Conservation (phyloP, 2,888 invertebrate genomes). For the Gastracanthus pulcherrimus region DNA sequence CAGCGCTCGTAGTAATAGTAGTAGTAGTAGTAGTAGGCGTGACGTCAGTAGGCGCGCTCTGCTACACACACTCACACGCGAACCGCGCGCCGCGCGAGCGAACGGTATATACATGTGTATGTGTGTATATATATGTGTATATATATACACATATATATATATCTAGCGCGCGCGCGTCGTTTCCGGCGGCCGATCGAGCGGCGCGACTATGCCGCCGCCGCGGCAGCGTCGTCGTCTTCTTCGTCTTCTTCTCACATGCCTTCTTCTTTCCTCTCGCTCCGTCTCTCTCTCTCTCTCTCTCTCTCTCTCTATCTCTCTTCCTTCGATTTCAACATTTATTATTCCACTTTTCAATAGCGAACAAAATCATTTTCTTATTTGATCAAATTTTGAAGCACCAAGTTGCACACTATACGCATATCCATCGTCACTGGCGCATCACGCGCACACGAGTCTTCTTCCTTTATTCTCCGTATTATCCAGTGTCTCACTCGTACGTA, state of each 20-base stretch:
- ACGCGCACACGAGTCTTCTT: background rate
- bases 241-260: conserved; percentile 25
- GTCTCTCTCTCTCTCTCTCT: background rate
- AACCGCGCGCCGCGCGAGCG: background rate
- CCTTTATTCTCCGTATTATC: conserved; percentile 6
- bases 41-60: conserved; percentile 41
- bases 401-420: background rate
- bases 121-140: conserved; percentile 9
- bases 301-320: background rate
- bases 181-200: conserved; percentile 67
- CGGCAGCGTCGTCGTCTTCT: conserved; percentile 59
- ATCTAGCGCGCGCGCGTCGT: conserved; percentile 66
- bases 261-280: background rate
- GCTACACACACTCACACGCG: conserved; percentile 20
- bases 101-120: background rate
- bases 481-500: background rate
- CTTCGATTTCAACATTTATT: background rate
- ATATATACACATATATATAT: conserved; percentile 14
- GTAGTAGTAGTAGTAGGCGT: conserved; percentile 39
- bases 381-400: too few relatives aligned
- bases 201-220: conserved; percentile 59
- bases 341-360: background rate
- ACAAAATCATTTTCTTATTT: too few relatives aligned
- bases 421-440: background rate
- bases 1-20: conserved; percentile 44